A percentile compares a stretch with the other conserved stretches of the same genome.
These are phyloP conservation scores for Python bivittatus DNA, from an alignment of 2,113 vertebrate species.

Conservation along the genomic window DNA sequence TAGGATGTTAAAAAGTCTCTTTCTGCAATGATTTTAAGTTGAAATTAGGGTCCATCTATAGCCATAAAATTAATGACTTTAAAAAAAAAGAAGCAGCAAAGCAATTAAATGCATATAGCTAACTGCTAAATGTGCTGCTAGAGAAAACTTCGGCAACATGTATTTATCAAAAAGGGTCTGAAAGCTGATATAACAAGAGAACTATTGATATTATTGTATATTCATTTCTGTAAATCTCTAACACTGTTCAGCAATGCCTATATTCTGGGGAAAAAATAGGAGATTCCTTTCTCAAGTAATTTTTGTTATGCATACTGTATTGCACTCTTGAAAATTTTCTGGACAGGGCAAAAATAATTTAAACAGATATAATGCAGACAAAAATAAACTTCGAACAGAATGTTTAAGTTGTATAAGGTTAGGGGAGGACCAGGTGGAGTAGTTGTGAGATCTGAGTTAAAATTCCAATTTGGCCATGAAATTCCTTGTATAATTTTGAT, in stretches of 20 bases:
- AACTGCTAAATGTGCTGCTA: constrained; percentile 34
- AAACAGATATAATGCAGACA: not conserved
- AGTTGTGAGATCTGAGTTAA: not conserved
- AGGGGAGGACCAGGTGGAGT: not conserved
- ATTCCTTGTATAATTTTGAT: no score
- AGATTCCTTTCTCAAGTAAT: not conserved
- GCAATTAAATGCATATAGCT: constrained; percentile 40
- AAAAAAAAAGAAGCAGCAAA: constrained; percentile 28
- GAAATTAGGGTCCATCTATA: constrained; percentile 42
- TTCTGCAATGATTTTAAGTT: constrained; percentile 58
- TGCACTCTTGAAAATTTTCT: not conserved
- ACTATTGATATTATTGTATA: not conserved
- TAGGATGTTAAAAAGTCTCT: constrained; percentile 25
- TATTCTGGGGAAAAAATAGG: not conserved
- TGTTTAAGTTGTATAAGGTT: not conserved
- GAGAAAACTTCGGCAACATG: constrained; percentile 32
- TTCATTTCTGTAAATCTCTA: not conserved
- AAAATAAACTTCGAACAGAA: not conserved
- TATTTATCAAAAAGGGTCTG: constrained; percentile 26
- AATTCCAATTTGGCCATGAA: not conserved
- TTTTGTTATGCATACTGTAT: not conserved
- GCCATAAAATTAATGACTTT: constrained; percentile 57
- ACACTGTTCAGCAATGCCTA: no score
- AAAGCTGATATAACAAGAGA: constrained; percentile 18
- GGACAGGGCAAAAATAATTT: not conserved